Conservation (phyloP, 1,140 invertebrate genomes). For the Caenorhabditis elegans region DNA sequence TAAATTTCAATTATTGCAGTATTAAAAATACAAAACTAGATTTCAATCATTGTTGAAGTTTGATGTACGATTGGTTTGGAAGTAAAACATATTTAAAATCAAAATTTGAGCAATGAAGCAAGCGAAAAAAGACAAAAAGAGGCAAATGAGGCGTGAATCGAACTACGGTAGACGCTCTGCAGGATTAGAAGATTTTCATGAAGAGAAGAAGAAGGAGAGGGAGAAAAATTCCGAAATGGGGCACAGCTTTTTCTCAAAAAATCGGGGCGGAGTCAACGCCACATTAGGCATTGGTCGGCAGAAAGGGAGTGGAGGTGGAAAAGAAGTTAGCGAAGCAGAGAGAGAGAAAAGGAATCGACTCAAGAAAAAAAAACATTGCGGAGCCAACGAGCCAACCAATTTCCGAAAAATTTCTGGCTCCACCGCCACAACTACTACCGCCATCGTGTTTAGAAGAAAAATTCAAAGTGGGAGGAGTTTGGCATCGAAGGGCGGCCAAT, state of each 20-base stretch:
- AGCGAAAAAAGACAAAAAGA: too few species aligned
- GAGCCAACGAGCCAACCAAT: neutral
- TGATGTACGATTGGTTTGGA: too few species aligned
- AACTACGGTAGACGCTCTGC: neutral
- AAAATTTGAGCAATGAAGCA: too few species aligned
- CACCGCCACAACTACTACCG: too few species aligned
- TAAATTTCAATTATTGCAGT: too few species aligned
- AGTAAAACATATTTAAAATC: too few species aligned
- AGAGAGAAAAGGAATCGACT: too few species aligned
- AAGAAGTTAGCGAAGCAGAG: neutral
- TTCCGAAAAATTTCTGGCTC: slow-evolving; percentile 24
- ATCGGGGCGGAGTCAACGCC: neutral
- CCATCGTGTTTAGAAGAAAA: neutral
- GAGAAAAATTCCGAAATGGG: slow-evolving; percentile 8
- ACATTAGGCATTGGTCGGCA: slow-evolving; percentile 3
- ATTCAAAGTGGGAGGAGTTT: neutral
- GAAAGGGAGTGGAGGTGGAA: neutral
- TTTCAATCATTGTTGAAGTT: too few species aligned
- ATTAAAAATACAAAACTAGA: too few species aligned
- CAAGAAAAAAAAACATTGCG: too few species aligned
- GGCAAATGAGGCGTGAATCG: too few species aligned
- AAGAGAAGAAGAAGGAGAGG: too few species aligned
- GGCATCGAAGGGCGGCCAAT: neutral
- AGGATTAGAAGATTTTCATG: neutral
- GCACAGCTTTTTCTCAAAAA: neutral